Evolutionary conservation across 1,140 invertebrate genomes (phyloP).

Genomic region (Drosophila mojavensis): DNA sequence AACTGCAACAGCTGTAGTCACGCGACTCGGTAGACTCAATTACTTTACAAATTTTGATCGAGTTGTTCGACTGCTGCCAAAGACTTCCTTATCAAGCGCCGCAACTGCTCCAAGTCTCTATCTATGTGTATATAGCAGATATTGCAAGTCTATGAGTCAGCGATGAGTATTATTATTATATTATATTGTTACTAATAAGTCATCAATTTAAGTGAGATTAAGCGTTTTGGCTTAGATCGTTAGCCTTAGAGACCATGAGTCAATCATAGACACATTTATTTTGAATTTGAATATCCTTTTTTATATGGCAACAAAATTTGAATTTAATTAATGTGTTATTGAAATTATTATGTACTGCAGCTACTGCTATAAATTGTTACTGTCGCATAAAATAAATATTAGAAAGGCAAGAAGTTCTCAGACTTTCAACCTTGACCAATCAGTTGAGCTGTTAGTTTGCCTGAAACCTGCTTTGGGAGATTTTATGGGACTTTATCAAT

Average conservation of each 20-base stretch:
- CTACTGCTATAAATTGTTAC: not conserved
- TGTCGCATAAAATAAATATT: conserved; percentile 14
- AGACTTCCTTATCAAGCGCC: conserved; percentile 29
- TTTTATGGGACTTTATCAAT: conserved; percentile 36
- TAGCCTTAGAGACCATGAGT: not conserved
- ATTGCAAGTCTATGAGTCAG: not conserved
- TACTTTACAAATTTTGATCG: conserved; percentile 31
- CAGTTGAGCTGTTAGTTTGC: not conserved
- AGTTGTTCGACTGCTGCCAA: conserved; percentile 31
- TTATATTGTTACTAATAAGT: not conserved
- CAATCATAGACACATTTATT: not conserved
- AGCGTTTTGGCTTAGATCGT: not conserved
- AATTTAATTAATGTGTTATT: too few relatives aligned
- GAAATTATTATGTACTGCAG: not conserved
- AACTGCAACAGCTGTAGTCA: conserved; percentile 57
- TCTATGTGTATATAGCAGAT: not conserved
- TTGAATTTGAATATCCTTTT: not conserved
- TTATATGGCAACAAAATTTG: too few relatives aligned
- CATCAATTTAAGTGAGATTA: not conserved
- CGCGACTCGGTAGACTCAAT: conserved; percentile 33
- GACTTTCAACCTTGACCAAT: not conserved
- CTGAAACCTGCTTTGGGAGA: not conserved
- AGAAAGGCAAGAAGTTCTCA: conserved; percentile 26
- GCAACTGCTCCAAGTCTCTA: not conserved
- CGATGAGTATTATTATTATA: not conserved